Evolutionary conservation across 2,888 invertebrate genomes (phyloP).

Genomic region (Mallateleia sp.): DNA sequence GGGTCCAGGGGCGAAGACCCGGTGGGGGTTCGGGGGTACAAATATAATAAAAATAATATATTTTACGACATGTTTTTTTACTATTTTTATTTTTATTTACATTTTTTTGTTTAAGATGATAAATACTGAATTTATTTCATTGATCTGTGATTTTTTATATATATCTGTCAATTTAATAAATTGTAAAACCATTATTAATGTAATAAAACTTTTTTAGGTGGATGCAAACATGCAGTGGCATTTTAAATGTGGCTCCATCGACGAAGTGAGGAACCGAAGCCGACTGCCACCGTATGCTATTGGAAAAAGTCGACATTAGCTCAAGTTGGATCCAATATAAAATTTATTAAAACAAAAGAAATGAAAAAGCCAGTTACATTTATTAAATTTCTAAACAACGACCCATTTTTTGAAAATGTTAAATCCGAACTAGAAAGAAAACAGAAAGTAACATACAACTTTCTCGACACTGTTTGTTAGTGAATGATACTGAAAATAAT

Average conservation of each 20-base stretch:
- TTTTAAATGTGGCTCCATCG: slow-evolving; percentile 79
- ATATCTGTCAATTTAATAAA: no score
- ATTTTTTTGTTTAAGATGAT: no score
- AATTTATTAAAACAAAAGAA: slow-evolving; percentile 37
- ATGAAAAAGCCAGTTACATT: slow-evolving; percentile 5
- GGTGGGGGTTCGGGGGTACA: no score
- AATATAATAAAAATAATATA: no score
- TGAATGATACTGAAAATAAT: slow-evolving; percentile 17
- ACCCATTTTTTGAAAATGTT: no score
- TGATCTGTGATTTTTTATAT: no score
- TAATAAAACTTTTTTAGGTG: slow-evolving; percentile 64
- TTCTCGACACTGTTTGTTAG: slow-evolving; percentile 19
- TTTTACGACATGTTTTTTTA: no score
- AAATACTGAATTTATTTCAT: no score
- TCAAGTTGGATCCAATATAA: slow-evolving; percentile 58
- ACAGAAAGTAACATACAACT: slow-evolving; percentile 21
- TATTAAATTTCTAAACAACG: no score
- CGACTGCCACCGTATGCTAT: slow-evolving; percentile 71
- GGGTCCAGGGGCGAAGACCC: no score
- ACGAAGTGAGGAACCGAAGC: slow-evolving; percentile 75
- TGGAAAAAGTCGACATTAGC: slow-evolving; percentile 73
- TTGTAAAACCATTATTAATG: no score
- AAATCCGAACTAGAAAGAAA: slow-evolving; percentile 3
- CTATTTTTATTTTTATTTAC: no score
- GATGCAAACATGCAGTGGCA: slow-evolving; percentile 74